Base-by-base conservation (phyloP, 2,797 vertebrate genomes). In the Chelon auratus region DNA sequence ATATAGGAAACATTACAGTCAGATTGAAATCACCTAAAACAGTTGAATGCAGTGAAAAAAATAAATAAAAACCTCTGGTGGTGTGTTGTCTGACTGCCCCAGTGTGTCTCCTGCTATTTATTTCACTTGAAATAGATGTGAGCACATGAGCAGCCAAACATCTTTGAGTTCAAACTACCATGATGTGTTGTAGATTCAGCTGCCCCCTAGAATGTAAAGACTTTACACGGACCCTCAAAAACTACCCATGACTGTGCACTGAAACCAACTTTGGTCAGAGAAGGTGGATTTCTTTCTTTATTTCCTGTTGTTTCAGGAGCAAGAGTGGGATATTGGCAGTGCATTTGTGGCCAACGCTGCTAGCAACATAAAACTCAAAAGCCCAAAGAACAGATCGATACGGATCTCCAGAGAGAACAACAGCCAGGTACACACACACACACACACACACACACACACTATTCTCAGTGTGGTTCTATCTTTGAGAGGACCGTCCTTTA, bases 301-400 rank as follows among this genome's bases (percentile, higher is more conserved):
- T 39, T 9, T 42, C 0, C 14, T 39, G 20, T 2, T 37, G 11
- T 62, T 14, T 64, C 70, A 93, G 92, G 92, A 92, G 50, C 91
- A 89, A 0, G 91, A 90, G 80, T 92, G 91, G 92, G 92, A 93
- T 10, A 88, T 91, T 37, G 89, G 82, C 77, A 91, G 92, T 18
- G 91, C 92, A 0, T 93, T 93, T 54, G 92, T 93, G 40, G 89
- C 91, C 47, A 91, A 92, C 3, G 90, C 90, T 20, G 92, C 88
- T 52, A 91, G 83, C 53, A 87, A 89, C 63, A 89, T 92, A 53
- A 84, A 77, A 59, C 70, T 87, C 13, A 91, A 85, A 67, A 45
- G 59, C 51, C 45, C 7, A 50, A 83, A 67, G 73, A 68, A 2
- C 75, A 52, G 68, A 70, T 40, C 42, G 0, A 56, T 51, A 0